Evolutionary conservation across 2,888 invertebrate species (phyloP).

Genomic region (Limenitis camilla): DNA sequence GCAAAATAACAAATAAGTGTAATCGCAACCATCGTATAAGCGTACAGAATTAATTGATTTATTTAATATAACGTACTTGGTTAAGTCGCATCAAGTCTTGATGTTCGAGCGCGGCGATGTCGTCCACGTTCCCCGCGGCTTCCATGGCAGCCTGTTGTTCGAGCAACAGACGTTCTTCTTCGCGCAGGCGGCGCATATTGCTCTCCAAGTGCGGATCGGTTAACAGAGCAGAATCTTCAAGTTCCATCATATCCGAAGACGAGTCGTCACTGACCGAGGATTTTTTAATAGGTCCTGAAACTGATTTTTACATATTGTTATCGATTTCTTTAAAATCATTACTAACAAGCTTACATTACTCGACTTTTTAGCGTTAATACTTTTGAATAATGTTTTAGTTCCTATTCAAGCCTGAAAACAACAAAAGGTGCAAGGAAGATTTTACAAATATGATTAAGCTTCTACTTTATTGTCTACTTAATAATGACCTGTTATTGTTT

Average conservation of each 20-base stretch:
- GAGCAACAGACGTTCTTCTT: constrained; percentile 82
- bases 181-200: constrained; percentile 66
- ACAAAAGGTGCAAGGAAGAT: constrained; percentile 8
- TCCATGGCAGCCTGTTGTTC: constrained; percentile 85
- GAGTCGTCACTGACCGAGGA: constrained; percentile 88
- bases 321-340: background rate
- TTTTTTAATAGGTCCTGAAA: constrained; percentile 91
- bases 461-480: constrained; percentile 8
- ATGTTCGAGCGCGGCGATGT: constrained; percentile 55
- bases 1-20: too few relatives aligned
- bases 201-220: constrained; percentile 61
- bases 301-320: constrained; percentile 30
- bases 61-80: constrained; percentile 37
- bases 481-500: constrained; percentile 8
- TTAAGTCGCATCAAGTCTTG: constrained; percentile 59
- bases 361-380: background rate
- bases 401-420: constrained; percentile 1
- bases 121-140: constrained; percentile 58
- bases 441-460: constrained; percentile 12
- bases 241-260: constrained; percentile 93
- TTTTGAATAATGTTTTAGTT: background rate
- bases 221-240: constrained; percentile 88
- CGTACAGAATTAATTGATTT: background rate
- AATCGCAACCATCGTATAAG: too few relatives aligned
- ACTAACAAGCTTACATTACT: background rate